Base-by-base conservation (phyloP, 2,113 vertebrate species). In the Scomber japonicus region DNA sequence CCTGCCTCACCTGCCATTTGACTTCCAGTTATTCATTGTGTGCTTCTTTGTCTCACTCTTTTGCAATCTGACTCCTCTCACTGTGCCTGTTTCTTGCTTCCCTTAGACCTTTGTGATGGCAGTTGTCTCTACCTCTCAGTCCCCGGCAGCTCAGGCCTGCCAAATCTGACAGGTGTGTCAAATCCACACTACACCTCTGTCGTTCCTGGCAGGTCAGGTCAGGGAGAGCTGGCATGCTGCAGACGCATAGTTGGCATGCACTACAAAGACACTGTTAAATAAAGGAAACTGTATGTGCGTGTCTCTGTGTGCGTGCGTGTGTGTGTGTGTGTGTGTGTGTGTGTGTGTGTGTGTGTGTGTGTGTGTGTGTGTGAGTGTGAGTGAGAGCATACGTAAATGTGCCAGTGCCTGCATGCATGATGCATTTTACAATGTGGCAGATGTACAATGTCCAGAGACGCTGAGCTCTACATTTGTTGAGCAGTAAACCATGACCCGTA, bases 161-260 rank as follows among this genome's bases (percentile, higher is more conserved):
- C 88, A 90, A 91, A 91, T 85, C 78, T 91, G 91, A 80, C 93
- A 91, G 90, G 85, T 90, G 92, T 91, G 86, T 92, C 82, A 89
- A 90, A 93, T 92, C 81, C 78, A 81, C 80, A 84, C 80, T 83
- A 64, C 74, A 91, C 89, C 78, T 91, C 81, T 88, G 84, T 82
- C 30, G 65, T 80, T 80, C 51, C 75, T 88, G 90, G 75, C 85
- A 86, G 86, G 80, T 89, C 85, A 82, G 90, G 88, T 89, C 88
- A 92, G 69, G 82, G 81, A 49, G 73, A 80, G 81, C 75, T 88
- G 86, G 88, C 83, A 56, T 30, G 9, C 46, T 48, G 69, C 55
- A 71, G 80, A 81, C 40, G 62, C 55, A 55, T 54, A 79, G 54
- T 79, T 86, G 81, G 84, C 81, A 76, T 15, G 59, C 55, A 76